These are phyloP conservation scores for Peromyscus leucopus DNA, from an alignment of 2,113 vertebrate genomes.

Conservation along the genomic window DNA sequence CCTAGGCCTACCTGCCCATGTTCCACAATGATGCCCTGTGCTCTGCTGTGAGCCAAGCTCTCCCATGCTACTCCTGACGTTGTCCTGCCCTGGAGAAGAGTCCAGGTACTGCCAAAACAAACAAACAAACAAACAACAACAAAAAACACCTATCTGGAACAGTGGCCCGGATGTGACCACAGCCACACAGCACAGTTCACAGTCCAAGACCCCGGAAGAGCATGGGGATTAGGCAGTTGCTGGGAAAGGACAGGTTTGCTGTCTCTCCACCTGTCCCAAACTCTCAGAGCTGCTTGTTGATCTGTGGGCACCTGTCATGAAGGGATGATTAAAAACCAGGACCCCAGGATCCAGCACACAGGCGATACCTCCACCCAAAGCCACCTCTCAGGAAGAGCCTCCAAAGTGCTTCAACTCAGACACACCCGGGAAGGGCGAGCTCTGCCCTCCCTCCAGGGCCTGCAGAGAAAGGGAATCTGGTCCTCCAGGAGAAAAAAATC, in stretches of 20 bases:
- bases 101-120: too few species aligned
- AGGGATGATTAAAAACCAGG: background rate
- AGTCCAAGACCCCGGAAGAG: background rate
- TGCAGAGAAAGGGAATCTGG: background rate
- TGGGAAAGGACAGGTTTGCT: background rate
- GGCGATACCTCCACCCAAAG: background rate
- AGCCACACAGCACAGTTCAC: background rate
- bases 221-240: background rate
- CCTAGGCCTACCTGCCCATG: background rate
- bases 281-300: background rate
- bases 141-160: background rate
- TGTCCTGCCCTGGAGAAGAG: background rate
- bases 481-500: background rate
- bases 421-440: background rate
- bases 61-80: background rate
- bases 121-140: background rate
- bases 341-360: background rate
- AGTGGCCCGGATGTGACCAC: fast-evolving
- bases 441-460: background rate
- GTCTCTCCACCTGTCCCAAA: background rate
- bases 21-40: background rate
- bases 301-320: background rate
- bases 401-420: background rate
- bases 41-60: background rate
- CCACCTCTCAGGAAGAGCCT: background rate